Evolutionary conservation across 2,113 vertebrate genomes (phyloP).

Genomic region (Coptodon rendalli): DNA sequence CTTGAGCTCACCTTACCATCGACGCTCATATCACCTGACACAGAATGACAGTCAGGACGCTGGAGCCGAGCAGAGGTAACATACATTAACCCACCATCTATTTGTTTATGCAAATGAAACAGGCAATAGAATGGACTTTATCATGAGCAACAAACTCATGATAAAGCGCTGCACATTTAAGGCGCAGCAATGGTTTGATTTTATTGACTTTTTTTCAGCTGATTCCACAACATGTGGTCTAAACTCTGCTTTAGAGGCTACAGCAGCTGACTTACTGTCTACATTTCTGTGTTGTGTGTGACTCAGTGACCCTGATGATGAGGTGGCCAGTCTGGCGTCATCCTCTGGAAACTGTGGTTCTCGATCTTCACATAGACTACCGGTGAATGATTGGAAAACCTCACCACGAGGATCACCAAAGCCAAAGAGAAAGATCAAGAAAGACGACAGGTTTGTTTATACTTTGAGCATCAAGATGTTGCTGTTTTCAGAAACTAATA

Average conservation of each 20-base stretch:
- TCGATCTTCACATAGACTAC: conserved; percentile 82
- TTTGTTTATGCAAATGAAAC: neutral
- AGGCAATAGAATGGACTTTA: neutral
- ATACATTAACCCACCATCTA: neutral
- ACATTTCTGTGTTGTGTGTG: neutral
- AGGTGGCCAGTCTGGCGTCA: conserved; percentile 86
- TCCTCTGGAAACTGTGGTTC: conserved; percentile 80
- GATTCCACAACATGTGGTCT: neutral
- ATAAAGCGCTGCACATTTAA: neutral
- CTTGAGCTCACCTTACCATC: conserved; percentile 83
- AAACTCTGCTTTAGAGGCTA: neutral
- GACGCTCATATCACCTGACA: conserved; percentile 82
- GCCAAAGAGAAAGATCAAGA: conserved; percentile 85
- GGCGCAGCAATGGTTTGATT: neutral
- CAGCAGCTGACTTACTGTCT: neutral
- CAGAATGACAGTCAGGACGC: conserved; percentile 91
- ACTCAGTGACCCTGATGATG: conserved; percentile 90
- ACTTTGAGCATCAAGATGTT: neutral
- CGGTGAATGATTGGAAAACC: conserved; percentile 92
- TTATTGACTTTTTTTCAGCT: neutral
- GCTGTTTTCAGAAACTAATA: neutral
- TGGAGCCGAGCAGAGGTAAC: conserved; percentile 90
- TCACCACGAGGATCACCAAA: conserved; percentile 91
- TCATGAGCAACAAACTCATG: neutral
- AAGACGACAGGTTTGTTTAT: conserved; percentile 80